Base-by-base conservation (phyloP, 2,797 vertebrate species). In the Amniataba percoides region DNA sequence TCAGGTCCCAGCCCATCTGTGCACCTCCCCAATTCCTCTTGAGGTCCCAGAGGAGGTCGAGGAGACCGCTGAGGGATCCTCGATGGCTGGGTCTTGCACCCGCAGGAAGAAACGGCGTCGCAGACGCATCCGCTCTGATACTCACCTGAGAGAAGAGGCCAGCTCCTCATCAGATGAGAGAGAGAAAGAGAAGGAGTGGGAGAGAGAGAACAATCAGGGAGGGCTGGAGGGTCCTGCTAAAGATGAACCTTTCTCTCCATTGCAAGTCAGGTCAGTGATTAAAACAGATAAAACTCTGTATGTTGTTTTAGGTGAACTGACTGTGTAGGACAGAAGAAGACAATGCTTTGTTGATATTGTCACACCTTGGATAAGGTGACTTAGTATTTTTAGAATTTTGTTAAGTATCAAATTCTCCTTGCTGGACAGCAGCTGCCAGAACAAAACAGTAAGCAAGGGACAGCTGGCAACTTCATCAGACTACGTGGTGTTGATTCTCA, bases 21-120 rank as follows among this genome's bases (percentile, higher is more conserved):
- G 96, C 89, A 97, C 96, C 0, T 98, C 97, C 3, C 97, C 97
- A 10, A 95, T 97, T 83, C 93, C 93, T 9, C 87, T 25, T 1
- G 93, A 96, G 7, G 25, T 3, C 52, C 72, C 77, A 0, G 89
- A 77, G 0, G 82, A 88, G 16, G 65, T 36, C 0, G 93, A 90
- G 61, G 94, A 93, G 80, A 56, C 61, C 2, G 2, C 78, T 0
- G 69, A 81, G n/a, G 70, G 65, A 2, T 60, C 80, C 0, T 0
- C 46, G 0, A 74, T 74, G 3, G 7, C 3, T 0, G 80, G 61
- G 0, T 85, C 87, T 3, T 74, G 78, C 7, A 53, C 64, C 1
- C 88, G 66, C 71, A 95, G 90, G 75, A 98, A 95, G 89, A 96
- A 95, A 66, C 85, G 93, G 0, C 90, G 93, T 0, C 95, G 92